Evolutionary conservation across 2,888 invertebrate species (phyloP).

Genomic region (Rotaria sp.): DNA sequence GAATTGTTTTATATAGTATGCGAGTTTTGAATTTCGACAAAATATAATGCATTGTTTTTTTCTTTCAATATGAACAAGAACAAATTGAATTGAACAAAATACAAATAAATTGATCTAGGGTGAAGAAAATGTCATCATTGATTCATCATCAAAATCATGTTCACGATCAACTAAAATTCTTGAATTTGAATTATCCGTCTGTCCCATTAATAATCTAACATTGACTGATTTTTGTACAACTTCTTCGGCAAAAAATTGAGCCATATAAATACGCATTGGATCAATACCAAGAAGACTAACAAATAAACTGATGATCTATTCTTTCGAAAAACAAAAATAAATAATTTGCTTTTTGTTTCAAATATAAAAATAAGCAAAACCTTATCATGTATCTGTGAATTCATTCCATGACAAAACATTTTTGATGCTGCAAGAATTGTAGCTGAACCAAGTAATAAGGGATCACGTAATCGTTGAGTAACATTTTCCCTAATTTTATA

Average conservation of each 20-base stretch:
- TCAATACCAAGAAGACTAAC: background rate
- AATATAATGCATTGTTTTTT: background rate
- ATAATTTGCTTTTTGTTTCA: background rate
- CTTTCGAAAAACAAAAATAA: background rate
- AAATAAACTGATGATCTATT: constrained; percentile 22
- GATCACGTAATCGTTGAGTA: constrained; percentile 2
- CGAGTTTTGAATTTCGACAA: no score
- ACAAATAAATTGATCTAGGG: background rate
- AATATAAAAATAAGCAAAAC: background rate
- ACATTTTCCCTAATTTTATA: background rate
- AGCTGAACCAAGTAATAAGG: constrained; percentile 7
- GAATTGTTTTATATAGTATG: no score
- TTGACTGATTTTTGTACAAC: background rate
- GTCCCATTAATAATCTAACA: background rate
- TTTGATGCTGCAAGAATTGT: constrained; percentile 24
- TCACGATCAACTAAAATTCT: background rate
- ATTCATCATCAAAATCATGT: constrained; percentile 15
- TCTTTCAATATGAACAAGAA: background rate
- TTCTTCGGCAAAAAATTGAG: constrained; percentile 16
- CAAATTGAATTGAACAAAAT: background rate
- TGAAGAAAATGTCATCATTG: background rate
- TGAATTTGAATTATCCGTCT: background rate
- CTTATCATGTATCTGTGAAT: constrained; percentile 25
- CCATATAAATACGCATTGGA: constrained; percentile 25
- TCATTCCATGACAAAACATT: background rate